Evolutionary conservation across 1,140 invertebrate genomes (phyloP), one percentile per base, ranked within the genome.

Genomic region (Heliothis virescens): DNA sequence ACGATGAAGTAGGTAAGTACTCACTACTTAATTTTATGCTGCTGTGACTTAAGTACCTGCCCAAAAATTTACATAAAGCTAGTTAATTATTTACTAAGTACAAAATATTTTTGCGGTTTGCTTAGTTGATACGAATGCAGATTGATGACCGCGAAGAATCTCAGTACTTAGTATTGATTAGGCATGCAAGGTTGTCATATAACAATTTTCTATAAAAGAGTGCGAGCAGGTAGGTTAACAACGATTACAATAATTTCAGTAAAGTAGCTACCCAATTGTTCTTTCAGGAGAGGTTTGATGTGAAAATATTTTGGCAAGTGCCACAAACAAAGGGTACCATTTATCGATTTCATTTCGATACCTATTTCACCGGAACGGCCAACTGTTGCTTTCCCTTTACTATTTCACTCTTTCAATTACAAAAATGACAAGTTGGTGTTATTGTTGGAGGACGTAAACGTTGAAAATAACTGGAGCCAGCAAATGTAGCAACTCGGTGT

Each of bases 401-500:
- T 84, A 80, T 84, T 85, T 81, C 81, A 79, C 79, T 83, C 69
- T 82, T 83, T 78, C 82, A 82, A 86, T 84, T 86, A 84, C 78
- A 80, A 76, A 84, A 86, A 86, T 82, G 47, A 72, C 67, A 79
- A 67, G 76, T 77, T 80, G 55, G 48, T 81, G 62, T 82, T 83
- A 86, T 86, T 78, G 82, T 85, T 82, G 60, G 67, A 81, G 53
- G 60, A 75, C 60, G 29, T 29, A 50, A 65, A 80, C 47, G 80
- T 79, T 52, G 26, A 75, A 74, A 79, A 83, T 75, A 69, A 71
- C 52, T 90, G 82, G 86, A 85, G 78, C 87, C 52, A 57, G 62
- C 12, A 52, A 91, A 86, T 93, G 89, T 90, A 85, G 92, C 91
- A 94, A 93, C 86, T 84, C 82, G 81, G 79, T 91, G 82, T 92